Percentiles rank a stretch among this genome's conserved stretches.
These are phyloP conservation scores for Neocrepidodera transversa DNA, from an alignment of 2,888 invertebrate species.

Conservation along the genomic window DNA sequence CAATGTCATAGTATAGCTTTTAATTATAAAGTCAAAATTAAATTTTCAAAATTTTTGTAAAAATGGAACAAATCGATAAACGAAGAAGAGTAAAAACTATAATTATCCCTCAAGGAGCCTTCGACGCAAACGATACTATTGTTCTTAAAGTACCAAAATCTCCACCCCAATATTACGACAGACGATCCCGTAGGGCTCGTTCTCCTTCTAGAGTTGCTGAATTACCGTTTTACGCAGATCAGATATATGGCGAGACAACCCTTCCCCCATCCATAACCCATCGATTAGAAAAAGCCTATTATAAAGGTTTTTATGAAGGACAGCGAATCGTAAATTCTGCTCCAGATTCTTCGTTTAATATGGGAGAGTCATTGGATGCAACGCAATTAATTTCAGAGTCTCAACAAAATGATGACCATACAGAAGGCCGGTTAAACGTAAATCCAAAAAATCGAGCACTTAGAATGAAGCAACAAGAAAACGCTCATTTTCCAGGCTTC, in stretches of 20 bases:
- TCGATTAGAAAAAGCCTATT: slow-evolving; percentile 5
- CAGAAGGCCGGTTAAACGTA: too few relatives aligned
- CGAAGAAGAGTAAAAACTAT: slow-evolving; percentile 21
- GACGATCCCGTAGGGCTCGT: not conserved
- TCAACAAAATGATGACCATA: not conserved
- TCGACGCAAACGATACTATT: slow-evolving; percentile 19
- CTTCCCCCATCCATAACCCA: not conserved
- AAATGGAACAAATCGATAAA: slow-evolving; percentile 17
- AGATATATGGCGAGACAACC: not conserved
- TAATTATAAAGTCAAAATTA: not conserved
- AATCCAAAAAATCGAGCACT: not conserved
- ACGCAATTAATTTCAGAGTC: not conserved
- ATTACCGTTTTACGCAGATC: not conserved
- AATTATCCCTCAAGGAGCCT: slow-evolving; percentile 24
- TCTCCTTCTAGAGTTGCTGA: not conserved
- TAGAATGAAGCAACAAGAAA: too few relatives aligned
- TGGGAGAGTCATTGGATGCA: not conserved
- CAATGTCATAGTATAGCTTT: not conserved
- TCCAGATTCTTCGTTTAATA: not conserved
- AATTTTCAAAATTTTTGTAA: slow-evolving; percentile 16
- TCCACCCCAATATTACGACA: not conserved
- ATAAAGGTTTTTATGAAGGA: slow-evolving; percentile 4
- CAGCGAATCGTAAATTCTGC: not conserved
- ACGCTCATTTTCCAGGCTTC: not conserved
- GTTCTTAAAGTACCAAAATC: slow-evolving; percentile 19